A percentile compares a stretch with the other conserved stretches of the same genome.
Evolutionary conservation across 2,113 vertebrate genomes (phyloP).

Genomic region (Coracopsis vasa): DNA sequence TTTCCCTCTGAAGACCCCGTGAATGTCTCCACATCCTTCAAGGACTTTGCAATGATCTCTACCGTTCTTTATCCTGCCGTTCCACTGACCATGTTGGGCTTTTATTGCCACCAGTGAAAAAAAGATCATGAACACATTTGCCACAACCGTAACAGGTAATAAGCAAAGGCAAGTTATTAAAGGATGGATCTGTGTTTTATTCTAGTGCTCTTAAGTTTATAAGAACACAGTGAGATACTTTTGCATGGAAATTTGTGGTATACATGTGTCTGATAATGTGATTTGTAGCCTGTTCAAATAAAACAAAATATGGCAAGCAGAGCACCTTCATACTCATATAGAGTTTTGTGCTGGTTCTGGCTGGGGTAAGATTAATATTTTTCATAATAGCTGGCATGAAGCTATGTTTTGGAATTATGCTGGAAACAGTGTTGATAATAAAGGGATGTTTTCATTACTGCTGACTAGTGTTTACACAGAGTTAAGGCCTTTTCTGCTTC

Average conservation of each 20-base stretch:
- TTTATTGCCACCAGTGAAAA: background rate
- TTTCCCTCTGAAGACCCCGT: background rate
- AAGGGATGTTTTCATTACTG: background rate
- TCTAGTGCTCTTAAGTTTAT: background rate
- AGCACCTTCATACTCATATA: background rate
- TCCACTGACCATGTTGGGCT: background rate
- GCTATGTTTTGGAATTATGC: background rate
- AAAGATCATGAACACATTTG: background rate
- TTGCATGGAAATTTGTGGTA: background rate
- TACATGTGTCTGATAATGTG: background rate
- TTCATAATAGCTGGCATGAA: background rate
- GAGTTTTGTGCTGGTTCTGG: background rate
- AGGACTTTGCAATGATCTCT: background rate
- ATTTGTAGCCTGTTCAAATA: background rate
- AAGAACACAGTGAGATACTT: background rate
- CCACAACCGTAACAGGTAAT: background rate
- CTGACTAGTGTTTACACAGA: background rate
- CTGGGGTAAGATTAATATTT: background rate
- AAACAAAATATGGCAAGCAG: background rate
- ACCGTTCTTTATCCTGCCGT: background rate
- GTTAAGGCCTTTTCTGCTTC: background rate
- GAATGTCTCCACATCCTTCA: background rate
- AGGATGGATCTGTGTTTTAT: background rate
- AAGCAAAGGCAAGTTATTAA: background rate
- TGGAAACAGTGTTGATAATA: background rate